These are phyloP conservation scores for Neofelis nebulosa DNA, from an alignment of 2,113 vertebrate genomes.

Conservation along the genomic window DNA sequence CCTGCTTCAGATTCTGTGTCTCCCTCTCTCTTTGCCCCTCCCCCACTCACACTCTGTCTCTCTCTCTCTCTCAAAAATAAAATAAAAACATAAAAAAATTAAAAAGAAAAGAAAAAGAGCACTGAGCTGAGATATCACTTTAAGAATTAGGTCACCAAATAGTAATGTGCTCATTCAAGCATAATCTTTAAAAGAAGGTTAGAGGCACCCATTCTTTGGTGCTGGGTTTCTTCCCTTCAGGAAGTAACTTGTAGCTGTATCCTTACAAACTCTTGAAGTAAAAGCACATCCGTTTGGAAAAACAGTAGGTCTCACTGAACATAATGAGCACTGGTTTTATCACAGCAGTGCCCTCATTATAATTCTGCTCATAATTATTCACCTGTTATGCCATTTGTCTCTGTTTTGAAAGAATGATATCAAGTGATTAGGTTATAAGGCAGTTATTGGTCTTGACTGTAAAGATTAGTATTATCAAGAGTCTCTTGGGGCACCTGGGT, in stretches of 20 bases:
- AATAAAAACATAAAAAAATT: too few species aligned
- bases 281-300: background rate
- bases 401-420: background rate
- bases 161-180: constrained; percentile 47
- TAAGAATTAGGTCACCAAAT: constrained; percentile 53
- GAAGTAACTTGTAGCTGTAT: background rate
- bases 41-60: too few species aligned
- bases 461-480: constrained; percentile 1
- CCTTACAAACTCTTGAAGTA: background rate
- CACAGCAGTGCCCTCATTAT: background rate
- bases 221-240: background rate
- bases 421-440: background rate
- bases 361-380: background rate
- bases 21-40: too few species aligned
- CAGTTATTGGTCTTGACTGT: background rate
- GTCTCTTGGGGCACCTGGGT: background rate
- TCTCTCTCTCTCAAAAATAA: too few species aligned
- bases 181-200: constrained; percentile 37
- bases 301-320: background rate
- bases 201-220: background rate
- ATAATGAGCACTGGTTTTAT: background rate
- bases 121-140: constrained; percentile 42
- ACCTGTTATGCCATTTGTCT: background rate
- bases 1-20: too few species aligned
- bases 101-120: constrained; percentile 10